These are phyloP conservation scores for Mirounga angustirostris DNA, from an alignment of 2,113 vertebrate species.

Conservation along the genomic window DNA sequence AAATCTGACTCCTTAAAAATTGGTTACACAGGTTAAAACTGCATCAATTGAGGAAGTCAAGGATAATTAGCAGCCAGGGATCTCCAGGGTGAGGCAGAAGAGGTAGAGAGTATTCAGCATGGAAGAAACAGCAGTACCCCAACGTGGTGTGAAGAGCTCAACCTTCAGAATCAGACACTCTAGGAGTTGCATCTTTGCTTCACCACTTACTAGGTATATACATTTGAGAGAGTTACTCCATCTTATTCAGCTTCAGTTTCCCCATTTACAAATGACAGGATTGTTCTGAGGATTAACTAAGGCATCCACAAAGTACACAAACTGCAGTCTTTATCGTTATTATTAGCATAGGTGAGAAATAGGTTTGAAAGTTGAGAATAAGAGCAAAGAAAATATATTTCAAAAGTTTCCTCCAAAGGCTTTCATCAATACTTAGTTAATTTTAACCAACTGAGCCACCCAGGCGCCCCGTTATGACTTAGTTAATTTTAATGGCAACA, in stretches of 20 bases:
- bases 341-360: not conserved
- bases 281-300: not conserved
- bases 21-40: not conserved
- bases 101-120: not conserved
- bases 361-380: slow-evolving; percentile 24
- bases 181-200: not conserved
- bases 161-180: not conserved
- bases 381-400: not conserved
- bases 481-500: not conserved
- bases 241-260: not conserved
- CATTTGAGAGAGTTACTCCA: not conserved
- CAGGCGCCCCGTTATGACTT: not conserved
- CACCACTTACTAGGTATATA: not conserved
- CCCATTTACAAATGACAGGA: not conserved
- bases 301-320: not conserved
- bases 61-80: not conserved
- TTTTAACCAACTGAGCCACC: not conserved
- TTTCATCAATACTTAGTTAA: not conserved
- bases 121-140: not conserved
- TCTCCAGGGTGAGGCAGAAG: not conserved
- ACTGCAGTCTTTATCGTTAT: not conserved
- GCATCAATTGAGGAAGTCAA: not conserved
- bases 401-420: not conserved
- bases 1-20: slow-evolving; percentile 7
- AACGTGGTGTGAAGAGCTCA: not conserved